A percentile compares a stretch with the other conserved stretches of the same genome.
These are phyloP conservation scores for Hermatobates lingyangjiaoensis DNA, from an alignment of 1,140 invertebrate species.

Conservation along the genomic window DNA sequence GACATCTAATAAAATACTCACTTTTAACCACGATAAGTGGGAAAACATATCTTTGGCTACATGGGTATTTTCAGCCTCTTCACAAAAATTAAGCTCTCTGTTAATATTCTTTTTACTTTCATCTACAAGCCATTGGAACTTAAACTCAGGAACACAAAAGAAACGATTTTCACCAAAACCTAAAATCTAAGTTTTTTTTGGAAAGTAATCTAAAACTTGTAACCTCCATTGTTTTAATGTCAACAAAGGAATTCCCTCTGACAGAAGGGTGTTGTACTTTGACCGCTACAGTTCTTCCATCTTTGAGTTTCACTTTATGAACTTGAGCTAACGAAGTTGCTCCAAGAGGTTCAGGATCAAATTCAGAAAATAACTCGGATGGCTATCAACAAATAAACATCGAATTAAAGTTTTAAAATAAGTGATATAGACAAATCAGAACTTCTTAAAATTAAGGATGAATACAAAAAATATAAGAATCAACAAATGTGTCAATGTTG, in stretches of 20 bases:
- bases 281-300: conserved; percentile 76
- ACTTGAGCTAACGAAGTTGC: conserved; percentile 94
- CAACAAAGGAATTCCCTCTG: conserved; percentile 16
- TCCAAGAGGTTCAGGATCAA: conserved; percentile 73
- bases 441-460: not conserved
- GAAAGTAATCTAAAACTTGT: too few species aligned
- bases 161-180: conserved; percentile 61
- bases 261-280: conserved; percentile 21
- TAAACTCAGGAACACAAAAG: conserved; percentile 83
- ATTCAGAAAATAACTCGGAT: conserved; percentile 63
- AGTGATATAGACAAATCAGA: too few species aligned
- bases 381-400: conserved; percentile 32
- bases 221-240: conserved; percentile 89
- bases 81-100: conserved; percentile 74
- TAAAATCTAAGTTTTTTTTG: conserved; percentile 22
- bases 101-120: conserved; percentile 90
- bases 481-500: not conserved
- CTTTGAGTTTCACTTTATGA: conserved; percentile 70
- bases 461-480: not conserved
- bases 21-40: conserved; percentile 46
- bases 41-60: conserved; percentile 43
- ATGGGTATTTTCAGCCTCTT: conserved; percentile 86
- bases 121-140: conserved; percentile 90
- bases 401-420: conserved; percentile 1
- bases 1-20: conserved; percentile 46